Percentiles rank a stretch among this genome's conserved stretches.
Evolutionary conservation across 2,888 invertebrate genomes (phyloP).

Genomic region (Lepeophtheirus nordmannii): DNA sequence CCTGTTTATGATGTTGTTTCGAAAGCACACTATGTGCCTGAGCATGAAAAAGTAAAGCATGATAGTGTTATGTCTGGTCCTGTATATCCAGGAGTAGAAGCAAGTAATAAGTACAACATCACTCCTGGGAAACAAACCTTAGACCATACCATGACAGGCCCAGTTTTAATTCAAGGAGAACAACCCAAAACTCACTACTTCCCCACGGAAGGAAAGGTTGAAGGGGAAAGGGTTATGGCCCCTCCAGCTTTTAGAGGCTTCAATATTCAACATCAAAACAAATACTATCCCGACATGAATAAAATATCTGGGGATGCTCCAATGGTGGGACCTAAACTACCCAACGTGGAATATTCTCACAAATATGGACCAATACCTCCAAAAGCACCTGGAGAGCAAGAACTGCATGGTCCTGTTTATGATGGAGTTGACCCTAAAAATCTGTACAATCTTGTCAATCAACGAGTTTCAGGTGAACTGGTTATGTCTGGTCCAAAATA

Average conservation of each 20-base stretch:
- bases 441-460: conserved; percentile 9
- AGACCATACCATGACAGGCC: background rate
- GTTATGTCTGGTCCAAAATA: conserved; percentile 24
- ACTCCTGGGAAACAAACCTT: background rate
- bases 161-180: background rate
- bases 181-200: conserved; percentile 1
- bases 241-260: conserved; percentile 20
- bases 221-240: conserved; percentile 21
- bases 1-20: conserved; percentile 8
- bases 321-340: conserved; percentile 22
- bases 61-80: conserved; percentile 18
- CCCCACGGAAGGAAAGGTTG: conserved; percentile 10
- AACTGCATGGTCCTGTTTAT: conserved; percentile 11
- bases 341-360: conserved; percentile 21
- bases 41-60: background rate
- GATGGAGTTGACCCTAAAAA: conserved; percentile 11
- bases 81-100: conserved; percentile 22
- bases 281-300: background rate
- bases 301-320: conserved; percentile 5
- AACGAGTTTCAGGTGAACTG: conserved; percentile 13
- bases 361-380: conserved; percentile 21
- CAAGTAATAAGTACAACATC: conserved; percentile 5
- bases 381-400: background rate
- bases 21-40: conserved; percentile 4
- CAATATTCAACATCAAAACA: background rate